These are phyloP conservation scores for Psix sp. DNA, from an alignment of 1,140 invertebrate species.

Conservation along the genomic window DNA sequence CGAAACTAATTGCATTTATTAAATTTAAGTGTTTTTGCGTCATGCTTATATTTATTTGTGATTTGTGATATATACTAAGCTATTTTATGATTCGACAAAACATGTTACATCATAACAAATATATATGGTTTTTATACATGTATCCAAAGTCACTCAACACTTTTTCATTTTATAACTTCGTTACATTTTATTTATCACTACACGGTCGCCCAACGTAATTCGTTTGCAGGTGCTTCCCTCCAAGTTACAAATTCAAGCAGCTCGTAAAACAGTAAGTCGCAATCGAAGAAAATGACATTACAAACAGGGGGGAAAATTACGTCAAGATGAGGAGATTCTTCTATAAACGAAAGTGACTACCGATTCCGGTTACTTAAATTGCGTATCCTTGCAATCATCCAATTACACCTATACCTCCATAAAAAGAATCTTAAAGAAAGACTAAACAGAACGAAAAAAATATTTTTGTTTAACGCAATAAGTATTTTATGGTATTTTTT, in stretches of 20 bases:
- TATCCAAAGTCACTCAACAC: no score
- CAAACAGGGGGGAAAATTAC: constrained; percentile 27
- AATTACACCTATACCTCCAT: constrained; percentile 19
- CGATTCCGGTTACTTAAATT: constrained; percentile 9
- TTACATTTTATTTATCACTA: constrained; percentile 46
- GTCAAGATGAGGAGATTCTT: constrained; percentile 34
- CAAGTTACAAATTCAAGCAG: constrained; percentile 32
- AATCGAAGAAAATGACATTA: constrained; percentile 43
- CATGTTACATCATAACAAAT: no score
- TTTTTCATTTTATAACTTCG: constrained; percentile 52
- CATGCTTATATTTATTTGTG: no score
- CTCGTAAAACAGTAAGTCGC: constrained; percentile 33
- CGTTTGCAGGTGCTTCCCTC: constrained; percentile 42
- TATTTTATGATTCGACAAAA: no score
- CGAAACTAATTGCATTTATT: no score
- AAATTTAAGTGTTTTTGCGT: no score
- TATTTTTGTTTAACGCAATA: no score
- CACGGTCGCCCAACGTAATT: constrained; percentile 41
- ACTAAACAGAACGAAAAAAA: background rate
- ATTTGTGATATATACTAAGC: no score
- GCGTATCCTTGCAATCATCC: constrained; percentile 6
- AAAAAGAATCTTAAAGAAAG: constrained; percentile 6
- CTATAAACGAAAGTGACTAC: constrained; percentile 23
- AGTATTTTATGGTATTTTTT: no score
- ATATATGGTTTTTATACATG: no score